Base-by-base conservation (phyloP, 2,797 vertebrate species). In the Lacerta viridis region DNA sequence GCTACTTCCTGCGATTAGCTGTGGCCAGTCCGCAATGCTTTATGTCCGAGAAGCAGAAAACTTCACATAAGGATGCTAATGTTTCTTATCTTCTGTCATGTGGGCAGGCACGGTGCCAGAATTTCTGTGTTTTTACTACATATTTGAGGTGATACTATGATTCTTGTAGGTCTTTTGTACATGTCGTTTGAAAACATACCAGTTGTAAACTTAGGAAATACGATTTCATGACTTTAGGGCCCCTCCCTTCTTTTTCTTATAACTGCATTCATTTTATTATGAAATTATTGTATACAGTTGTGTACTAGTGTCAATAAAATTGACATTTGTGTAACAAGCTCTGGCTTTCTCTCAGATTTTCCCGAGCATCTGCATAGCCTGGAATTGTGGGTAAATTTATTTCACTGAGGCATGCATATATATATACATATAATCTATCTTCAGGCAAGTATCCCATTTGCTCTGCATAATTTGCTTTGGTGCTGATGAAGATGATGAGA, bases 241-340 rank as follows among this genome's bases (percentile, higher is more conserved):
- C 29, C n/a, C 27, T 93, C 94, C 94, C 92, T 93, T 94, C 50
- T 97, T 92, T 97, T 96, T 96, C 96, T 71, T 96, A 93, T 92
- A 89, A 95, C 96, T 95, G 81, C 90, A 93, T 95, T 97, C 93
- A 79, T 87, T 93, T 95, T 95, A 91, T 95, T 96, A 96, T 95
- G 90, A 96, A 95, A 95, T 96, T 92, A 92, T 91, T 98, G 97
- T 98, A 97, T 97, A 93, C 94, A 91, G 96, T 96, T 98, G 95
- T 98, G 95, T 97, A 96, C 95, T 97, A 97, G 97, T 97, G 98
- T 98, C 97, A 99, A 99, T 99, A 99, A 99, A 99, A 98, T 97
- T 97, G 97, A 97, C 97, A 97, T 98, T 97, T 96, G 96, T 97
- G 96, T 98, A 97, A 97, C 93, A 93, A 96, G 91, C 96, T 96